Evolutionary conservation across 2,113 vertebrate genomes (phyloP).

Genomic region (Psephotus haematonotus): DNA sequence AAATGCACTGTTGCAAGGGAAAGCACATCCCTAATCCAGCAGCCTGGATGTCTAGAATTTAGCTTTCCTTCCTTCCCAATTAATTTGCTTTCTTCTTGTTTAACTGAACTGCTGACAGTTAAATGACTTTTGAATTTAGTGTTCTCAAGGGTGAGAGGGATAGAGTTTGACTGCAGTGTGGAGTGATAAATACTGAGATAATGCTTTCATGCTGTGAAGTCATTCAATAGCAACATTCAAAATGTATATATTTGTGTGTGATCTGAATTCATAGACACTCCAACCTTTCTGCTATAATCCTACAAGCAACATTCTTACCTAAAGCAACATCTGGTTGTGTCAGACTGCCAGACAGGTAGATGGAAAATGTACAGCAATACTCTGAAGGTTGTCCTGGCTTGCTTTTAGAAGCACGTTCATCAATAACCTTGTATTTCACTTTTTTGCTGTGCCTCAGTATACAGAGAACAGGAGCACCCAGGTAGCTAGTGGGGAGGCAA

Average conservation of each 20-base stretch:
- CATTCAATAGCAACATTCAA: background rate
- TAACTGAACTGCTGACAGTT: background rate
- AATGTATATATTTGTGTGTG: background rate
- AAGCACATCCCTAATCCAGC: background rate
- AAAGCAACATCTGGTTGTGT: background rate
- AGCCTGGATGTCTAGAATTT: background rate
- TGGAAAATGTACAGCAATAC: background rate
- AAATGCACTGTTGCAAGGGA: background rate
- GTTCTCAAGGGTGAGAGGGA: too few relatives aligned
- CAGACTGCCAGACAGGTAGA: too few relatives aligned
- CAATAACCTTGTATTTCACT: background rate
- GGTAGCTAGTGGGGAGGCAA: accelerated
- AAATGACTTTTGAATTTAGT: background rate
- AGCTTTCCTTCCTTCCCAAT: background rate
- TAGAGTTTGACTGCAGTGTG: background rate
- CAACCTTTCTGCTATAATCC: background rate
- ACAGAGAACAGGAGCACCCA: accelerated
- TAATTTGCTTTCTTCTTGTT: background rate
- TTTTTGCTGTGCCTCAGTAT: background rate
- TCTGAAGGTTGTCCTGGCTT: background rate
- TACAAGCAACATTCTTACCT: background rate
- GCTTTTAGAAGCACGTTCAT: background rate
- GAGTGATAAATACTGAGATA: background rate
- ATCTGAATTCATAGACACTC: background rate
- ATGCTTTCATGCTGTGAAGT: background rate